Base-by-base conservation (phyloP, 2,797 vertebrate species). In the Coracias cyanogaster region DNA sequence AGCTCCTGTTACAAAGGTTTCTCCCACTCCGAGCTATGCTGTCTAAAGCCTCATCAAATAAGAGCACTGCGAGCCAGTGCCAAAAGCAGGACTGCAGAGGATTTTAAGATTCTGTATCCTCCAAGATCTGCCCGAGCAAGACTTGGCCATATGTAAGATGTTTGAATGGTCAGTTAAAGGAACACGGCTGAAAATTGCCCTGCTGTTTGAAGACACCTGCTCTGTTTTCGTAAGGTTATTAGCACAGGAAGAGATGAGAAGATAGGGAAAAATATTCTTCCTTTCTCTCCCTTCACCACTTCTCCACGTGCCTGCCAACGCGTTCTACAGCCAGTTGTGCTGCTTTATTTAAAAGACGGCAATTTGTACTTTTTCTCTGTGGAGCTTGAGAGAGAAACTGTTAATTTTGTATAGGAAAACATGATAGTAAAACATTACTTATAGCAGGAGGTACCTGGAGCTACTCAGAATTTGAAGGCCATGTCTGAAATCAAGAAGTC, bases 1-100 rank as follows among this genome's bases (percentile, higher is more conserved):
- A 90, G 95, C 85, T 95, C 88, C 64, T 95, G 67, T 97, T 97
- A 95, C 96, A 96, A 96, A 96, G 93, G 74, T 58, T 90, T 93
- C 65, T 95, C 86, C 84, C 76, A 81, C 86, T 92, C 90, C 58
- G 48, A 86, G 77, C 60, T 87, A 43, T 89, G 89, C 82, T 82
- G 77, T 29, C 74, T 72, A 58, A 87, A 92, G 76, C 77, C 73
- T 89, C 7, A 1, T 69, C 81, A 46, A 88, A 70, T 86, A 79
- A 86, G 57, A 91, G 65, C 64, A 43, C 45, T 13, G 46, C 51
- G 26, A 88, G 16, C 82, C 93, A 94, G 69, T 91, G 93, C 90
- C 91, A 86, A 74, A 86, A 78, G 86, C 92, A 94, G 90, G 61
- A 78, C 92, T 87, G 60, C 74, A 81, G 76, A 90, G 74, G 55